These are phyloP conservation scores for Glareola pratincola DNA, from an alignment of 2,113 vertebrate genomes.

Conservation along the genomic window DNA sequence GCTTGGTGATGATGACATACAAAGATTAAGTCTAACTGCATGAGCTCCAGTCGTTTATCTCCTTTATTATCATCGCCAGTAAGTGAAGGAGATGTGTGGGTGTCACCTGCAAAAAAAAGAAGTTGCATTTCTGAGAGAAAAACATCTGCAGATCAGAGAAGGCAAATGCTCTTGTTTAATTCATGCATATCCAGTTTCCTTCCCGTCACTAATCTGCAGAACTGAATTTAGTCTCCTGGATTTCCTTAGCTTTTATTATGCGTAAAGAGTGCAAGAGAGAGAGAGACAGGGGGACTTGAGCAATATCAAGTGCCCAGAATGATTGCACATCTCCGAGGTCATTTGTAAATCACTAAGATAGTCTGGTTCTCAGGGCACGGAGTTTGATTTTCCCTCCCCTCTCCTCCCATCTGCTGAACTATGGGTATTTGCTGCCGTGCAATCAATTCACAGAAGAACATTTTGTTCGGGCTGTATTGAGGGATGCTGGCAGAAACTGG, in stretches of 20 bases:
- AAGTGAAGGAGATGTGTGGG: constrained; percentile 75
- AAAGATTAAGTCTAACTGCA: constrained; percentile 71
- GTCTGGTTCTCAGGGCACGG: background rate
- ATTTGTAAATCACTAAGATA: background rate
- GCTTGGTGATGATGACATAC: constrained; percentile 69
- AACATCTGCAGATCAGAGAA: constrained; percentile 52
- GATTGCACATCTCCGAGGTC: background rate
- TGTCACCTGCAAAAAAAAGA: constrained; percentile 66
- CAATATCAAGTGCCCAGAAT: background rate
- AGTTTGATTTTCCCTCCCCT: constrained; percentile 11
- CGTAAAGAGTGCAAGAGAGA: background rate
- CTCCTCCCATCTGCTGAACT: background rate
- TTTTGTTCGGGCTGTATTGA: background rate
- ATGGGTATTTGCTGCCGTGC: background rate
- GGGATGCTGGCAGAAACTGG: background rate
- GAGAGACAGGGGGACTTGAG: background rate
- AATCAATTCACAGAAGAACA: background rate
- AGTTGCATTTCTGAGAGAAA: constrained; percentile 57
- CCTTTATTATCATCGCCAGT: constrained; percentile 65
- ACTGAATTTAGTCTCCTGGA: constrained; percentile 40
- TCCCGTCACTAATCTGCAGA: constrained; percentile 17
- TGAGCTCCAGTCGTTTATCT: constrained; percentile 76
- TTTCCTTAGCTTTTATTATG: constrained; percentile 6
- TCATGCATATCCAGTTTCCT: constrained; percentile 52
- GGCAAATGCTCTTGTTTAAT: constrained; percentile 62